phyloP scores from a whole-genome alignment of 2,797 vertebrate genomes.

The Premnoplex brunnescens region DNA sequence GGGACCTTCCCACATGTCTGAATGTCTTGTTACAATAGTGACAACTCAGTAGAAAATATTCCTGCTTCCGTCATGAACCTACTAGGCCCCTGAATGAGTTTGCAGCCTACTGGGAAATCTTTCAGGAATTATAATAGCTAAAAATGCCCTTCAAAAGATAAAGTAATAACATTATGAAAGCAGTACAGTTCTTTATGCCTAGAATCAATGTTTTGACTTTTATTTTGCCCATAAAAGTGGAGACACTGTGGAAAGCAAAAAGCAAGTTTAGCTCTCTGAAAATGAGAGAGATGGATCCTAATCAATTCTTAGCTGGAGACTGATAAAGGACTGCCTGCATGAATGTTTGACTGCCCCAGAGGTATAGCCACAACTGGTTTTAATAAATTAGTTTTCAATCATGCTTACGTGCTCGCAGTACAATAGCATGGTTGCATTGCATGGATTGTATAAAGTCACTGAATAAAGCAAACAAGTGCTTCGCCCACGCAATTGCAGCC shows the following conservation, averaged over 20 bases:
- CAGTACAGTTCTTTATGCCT: background rate
- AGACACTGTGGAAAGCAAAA: background rate
- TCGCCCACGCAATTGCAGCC: background rate
- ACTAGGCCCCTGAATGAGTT: background rate
- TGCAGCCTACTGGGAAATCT: background rate
- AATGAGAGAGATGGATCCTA: background rate
- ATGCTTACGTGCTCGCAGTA: background rate
- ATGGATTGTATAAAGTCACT: background rate
- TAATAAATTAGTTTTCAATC: background rate
- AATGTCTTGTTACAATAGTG: background rate
- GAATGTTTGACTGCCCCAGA: background rate
- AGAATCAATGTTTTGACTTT: background rate
- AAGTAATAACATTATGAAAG: background rate
- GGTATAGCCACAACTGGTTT: background rate
- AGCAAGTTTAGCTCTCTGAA: background rate
- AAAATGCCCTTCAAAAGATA: background rate
- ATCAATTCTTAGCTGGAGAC: background rate
- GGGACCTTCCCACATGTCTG: background rate
- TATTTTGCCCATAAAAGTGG: background rate
- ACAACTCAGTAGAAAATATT: background rate
- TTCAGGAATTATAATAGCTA: background rate
- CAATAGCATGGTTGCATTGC: background rate
- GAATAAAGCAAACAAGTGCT: conserved; percentile 21
- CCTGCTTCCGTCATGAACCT: background rate
- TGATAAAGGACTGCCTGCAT: background rate